A percentile compares a stretch with the other conserved stretches of the same genome.
Evolutionary conservation across 1,140 invertebrate genomes (phyloP).

Genomic region (Trinorchestia longiramus): DNA sequence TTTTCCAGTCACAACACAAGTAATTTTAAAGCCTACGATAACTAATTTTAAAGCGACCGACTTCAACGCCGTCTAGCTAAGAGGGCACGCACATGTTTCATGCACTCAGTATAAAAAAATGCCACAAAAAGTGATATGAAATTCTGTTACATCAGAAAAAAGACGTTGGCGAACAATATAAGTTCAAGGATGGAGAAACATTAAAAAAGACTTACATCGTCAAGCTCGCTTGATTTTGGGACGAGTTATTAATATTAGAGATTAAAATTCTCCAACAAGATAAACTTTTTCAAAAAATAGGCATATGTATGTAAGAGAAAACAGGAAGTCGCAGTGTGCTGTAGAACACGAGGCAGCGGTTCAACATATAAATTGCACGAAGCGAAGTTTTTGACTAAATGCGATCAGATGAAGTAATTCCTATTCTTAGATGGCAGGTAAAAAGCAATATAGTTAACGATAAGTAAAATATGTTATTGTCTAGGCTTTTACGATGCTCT

Average conservation of each 20-base stretch:
- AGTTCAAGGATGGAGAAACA: background rate
- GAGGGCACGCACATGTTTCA: too few relatives aligned
- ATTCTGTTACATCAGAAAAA: background rate
- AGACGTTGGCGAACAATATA: background rate
- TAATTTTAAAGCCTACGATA: background rate
- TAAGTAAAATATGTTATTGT: background rate
- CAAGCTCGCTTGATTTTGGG: background rate
- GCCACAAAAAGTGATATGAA: background rate
- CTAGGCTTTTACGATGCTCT: background rate
- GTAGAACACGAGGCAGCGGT: background rate
- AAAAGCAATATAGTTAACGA: background rate
- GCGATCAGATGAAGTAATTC: background rate
- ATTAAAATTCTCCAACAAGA: background rate
- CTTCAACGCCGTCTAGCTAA: background rate
- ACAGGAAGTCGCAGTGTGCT: background rate
- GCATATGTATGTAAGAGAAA: background rate
- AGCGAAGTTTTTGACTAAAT: background rate
- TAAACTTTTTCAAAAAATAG: background rate
- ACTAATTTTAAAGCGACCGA: background rate
- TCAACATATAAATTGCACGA: background rate
- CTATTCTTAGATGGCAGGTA: background rate
- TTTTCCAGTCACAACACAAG: background rate
- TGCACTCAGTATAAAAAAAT: background rate
- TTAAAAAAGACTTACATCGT: background rate
- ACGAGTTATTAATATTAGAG: background rate